Percentiles rank a stretch among this genome's conserved stretches.
Evolutionary conservation across 2,797 vertebrate genomes (phyloP).

Genomic region (Peromyscus attwateri): DNA sequence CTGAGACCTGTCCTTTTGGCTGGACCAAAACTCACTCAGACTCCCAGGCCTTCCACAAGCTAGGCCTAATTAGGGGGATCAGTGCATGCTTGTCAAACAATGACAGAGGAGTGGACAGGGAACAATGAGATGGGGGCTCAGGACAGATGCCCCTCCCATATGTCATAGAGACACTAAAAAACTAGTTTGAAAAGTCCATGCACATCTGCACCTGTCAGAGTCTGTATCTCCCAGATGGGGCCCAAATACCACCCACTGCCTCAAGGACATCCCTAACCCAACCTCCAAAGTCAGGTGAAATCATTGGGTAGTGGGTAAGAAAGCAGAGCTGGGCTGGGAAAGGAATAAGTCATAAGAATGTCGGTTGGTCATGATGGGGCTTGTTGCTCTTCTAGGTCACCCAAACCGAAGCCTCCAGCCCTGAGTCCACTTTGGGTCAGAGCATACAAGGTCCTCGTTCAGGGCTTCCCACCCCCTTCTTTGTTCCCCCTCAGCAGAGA

Average conservation of each 20-base stretch:
- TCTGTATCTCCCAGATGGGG: neutral
- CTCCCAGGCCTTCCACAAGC: neutral
- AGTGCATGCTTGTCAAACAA: neutral
- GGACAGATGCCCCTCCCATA: accelerated
- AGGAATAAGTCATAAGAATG: neutral
- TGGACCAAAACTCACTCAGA: neutral
- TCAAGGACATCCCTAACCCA: neutral
- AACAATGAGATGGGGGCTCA: no score
- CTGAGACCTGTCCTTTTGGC: neutral
- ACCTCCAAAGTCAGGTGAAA: no score
- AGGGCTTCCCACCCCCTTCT: accelerated
- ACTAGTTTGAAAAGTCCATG: neutral
- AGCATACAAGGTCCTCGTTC: neutral
- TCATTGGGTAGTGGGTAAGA: no score
- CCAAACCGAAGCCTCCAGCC: neutral
- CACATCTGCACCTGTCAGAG: neutral
- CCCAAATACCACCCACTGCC: neutral
- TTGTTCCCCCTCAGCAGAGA: neutral
- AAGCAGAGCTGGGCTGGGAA: neutral
- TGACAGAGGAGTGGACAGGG: accelerated
- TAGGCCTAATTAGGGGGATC: accelerated
- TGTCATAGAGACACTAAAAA: neutral
- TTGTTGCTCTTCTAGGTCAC: neutral
- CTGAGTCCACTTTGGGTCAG: neutral
- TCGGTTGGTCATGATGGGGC: neutral